Evolutionary conservation across 1,140 invertebrate genomes (phyloP).

Genomic region (Pygmarrhopalites habei): DNA sequence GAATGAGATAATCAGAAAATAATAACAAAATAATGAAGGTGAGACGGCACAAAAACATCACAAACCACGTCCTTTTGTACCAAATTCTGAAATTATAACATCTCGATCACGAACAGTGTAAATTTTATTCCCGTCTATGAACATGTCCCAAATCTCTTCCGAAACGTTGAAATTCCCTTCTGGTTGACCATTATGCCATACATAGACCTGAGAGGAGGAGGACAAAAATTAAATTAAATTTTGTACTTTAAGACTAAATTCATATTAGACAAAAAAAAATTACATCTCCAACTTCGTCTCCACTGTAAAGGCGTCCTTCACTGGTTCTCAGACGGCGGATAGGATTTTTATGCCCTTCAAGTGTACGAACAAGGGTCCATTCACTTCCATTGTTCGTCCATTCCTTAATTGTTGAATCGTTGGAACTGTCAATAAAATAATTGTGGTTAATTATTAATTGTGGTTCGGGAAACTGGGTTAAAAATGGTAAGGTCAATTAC

Average conservation of each 20-base stretch:
- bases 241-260: not conserved
- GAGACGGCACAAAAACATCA: not conserved
- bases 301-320: not conserved
- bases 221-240: not conserved
- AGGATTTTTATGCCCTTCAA: conserved; percentile 2
- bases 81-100: conserved; percentile 2
- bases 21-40: too few species aligned
- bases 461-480: too few species aligned
- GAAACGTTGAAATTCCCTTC: not conserved
- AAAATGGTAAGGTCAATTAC: too few species aligned
- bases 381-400: not conserved
- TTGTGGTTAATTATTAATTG: not conserved
- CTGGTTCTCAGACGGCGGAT: not conserved
- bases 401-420: conserved; percentile 4
- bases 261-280: not conserved
- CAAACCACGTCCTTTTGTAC: not conserved
- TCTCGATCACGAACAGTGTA: conserved; percentile 9
- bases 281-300: conserved; percentile 9
- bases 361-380: not conserved
- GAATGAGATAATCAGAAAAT: too few species aligned
- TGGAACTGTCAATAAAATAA: too few species aligned
- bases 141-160: conserved; percentile 13
- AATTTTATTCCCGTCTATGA: not conserved
- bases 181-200: conserved; percentile 3
- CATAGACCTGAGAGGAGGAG: not conserved